Conservation (phyloP, 2,113 vertebrate species). For the Chrysemys picta region DNA sequence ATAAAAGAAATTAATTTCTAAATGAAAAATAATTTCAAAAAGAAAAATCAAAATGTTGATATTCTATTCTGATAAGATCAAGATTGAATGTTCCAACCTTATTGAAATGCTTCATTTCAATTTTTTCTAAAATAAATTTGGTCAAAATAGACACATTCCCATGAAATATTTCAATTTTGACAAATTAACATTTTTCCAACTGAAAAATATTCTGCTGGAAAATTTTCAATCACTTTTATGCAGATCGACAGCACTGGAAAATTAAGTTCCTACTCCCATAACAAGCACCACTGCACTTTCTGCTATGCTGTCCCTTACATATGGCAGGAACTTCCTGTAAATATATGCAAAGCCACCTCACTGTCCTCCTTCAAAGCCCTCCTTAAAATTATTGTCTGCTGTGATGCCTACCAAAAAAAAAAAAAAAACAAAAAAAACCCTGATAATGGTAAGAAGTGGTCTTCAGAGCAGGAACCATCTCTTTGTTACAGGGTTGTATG, state of each 20-base stretch:
- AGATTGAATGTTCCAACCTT: not conserved
- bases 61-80: fast-evolving
- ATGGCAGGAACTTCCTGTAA: not conserved
- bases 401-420: too few species aligned
- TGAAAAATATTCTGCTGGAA: not conserved
- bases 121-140: not conserved
- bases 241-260: not conserved
- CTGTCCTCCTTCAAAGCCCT: not conserved
- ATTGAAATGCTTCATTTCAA: not conserved
- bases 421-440: too few species aligned
- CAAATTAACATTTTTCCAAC: not conserved
- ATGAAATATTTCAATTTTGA: not conserved
- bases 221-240: not conserved
- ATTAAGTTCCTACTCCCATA: not conserved
- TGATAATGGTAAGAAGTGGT: too few species aligned
- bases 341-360: not conserved
- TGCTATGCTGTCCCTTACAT: not conserved
- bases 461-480: not conserved
- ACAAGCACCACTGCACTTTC: not conserved
- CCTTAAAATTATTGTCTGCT: not conserved
- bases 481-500: not conserved
- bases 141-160: not conserved
- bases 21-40: not conserved
- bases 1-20: not conserved
- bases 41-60: not conserved